Conservation (phyloP, 2,113 vertebrate genomes). For the Nicator chloris region DNA sequence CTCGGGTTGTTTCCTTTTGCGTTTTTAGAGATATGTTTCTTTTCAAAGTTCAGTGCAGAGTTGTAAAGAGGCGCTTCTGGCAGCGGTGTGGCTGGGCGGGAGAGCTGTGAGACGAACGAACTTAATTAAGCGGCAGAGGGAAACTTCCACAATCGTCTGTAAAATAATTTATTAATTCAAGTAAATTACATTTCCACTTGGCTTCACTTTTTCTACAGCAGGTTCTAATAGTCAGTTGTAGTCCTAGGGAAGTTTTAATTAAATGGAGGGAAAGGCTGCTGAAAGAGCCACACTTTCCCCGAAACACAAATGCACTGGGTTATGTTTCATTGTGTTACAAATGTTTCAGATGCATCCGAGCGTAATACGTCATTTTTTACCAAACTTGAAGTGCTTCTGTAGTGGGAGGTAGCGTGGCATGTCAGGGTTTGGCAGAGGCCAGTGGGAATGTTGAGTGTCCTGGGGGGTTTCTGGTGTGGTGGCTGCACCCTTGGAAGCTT, state of each 20-base stretch:
- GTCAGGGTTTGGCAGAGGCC: background rate
- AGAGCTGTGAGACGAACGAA: background rate
- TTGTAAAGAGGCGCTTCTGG: background rate
- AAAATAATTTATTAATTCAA: background rate
- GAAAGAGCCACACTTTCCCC: background rate
- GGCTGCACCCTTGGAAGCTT: background rate
- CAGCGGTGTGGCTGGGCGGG: background rate
- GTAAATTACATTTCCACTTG: background rate
- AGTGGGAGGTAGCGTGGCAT: rapidly evolving
- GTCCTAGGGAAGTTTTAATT: background rate
- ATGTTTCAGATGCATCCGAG: background rate
- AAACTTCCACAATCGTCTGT: rapidly evolving
- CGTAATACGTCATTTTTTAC: background rate
- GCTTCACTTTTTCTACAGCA: background rate
- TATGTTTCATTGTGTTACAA: background rate
- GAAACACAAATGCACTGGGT: background rate
- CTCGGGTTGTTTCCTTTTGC: background rate
- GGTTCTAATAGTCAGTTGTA: background rate
- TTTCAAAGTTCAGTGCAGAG: background rate
- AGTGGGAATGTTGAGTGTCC: background rate
- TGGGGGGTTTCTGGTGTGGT: background rate
- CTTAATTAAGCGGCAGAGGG: background rate
- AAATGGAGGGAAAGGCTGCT: background rate
- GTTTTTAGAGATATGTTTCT: background rate
- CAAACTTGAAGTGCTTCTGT: background rate